Evolutionary conservation across 1,140 invertebrate species (phyloP).

Genomic region (Eueides isabella): DNA sequence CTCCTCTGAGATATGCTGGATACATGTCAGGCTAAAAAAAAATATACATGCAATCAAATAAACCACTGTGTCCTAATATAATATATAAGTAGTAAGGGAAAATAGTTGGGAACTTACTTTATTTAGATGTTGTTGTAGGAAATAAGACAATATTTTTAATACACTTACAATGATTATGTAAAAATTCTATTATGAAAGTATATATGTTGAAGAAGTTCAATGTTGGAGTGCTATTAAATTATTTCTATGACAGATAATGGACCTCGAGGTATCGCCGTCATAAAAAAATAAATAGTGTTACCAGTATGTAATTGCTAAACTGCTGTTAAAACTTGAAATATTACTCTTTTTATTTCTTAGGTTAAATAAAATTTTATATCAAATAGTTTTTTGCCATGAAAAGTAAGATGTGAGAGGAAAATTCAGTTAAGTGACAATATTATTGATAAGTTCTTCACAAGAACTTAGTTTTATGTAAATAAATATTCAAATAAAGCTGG

Average conservation of each 20-base stretch:
- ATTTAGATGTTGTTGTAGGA: neutral
- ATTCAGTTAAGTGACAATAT: neutral
- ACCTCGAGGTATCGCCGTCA: constrained; percentile 49
- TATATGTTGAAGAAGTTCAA: neutral
- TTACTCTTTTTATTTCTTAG: neutral
- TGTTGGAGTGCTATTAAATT: neutral
- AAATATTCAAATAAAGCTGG: neutral
- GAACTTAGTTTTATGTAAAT: neutral
- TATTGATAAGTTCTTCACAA: no score
- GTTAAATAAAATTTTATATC: neutral
- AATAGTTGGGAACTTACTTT: neutral
- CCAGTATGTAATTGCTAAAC: constrained; percentile 25
- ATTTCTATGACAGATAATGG: neutral
- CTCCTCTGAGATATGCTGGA: no score
- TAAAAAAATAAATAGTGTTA: constrained; percentile 46
- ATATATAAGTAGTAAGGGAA: neutral
- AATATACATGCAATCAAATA: no score
- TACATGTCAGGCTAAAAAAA: no score
- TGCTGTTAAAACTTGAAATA: neutral
- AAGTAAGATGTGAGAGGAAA: neutral
- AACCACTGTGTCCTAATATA: no score
- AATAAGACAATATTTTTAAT: neutral
- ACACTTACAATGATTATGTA: neutral
- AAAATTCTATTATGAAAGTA: neutral
- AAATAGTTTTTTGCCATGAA: neutral